These are phyloP conservation scores for Temnothorax unifasciatus DNA, from an alignment of 2,888 invertebrate genomes.

Conservation along the genomic window DNA sequence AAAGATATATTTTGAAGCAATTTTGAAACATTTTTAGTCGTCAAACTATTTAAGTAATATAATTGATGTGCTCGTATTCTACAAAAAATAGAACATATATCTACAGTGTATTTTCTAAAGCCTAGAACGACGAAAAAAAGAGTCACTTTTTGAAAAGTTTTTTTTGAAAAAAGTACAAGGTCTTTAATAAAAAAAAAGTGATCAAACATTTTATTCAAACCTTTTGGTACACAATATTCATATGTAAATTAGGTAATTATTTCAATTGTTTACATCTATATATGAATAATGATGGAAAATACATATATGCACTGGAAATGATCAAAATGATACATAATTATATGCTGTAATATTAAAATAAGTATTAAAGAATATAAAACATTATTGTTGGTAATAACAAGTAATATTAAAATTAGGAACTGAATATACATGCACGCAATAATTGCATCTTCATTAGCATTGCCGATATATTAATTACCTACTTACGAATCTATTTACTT, in stretches of 20 bases:
- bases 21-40: not conserved
- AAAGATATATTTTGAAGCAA: slow-evolving; percentile 1
- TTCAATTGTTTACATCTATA: not conserved
- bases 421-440: not conserved
- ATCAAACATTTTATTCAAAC: not conserved
- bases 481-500: not conserved
- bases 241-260: not conserved
- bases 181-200: not conserved
- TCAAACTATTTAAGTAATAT: not conserved
- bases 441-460: not conserved
- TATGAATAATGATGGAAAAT: not conserved
- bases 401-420: not conserved
- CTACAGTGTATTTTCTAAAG: not conserved
- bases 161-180: no score
- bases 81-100: not conserved
- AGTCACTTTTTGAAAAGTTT: no score
- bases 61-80: not conserved
- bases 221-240: not conserved
- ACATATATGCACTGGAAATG: not conserved
- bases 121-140: no score
- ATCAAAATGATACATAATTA: not conserved
- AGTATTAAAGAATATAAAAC: not conserved
- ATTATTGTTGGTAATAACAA: not conserved
- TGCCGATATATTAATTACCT: not conserved
- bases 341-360: not conserved